Evolutionary conservation across 2,888 invertebrate species (phyloP).

Genomic region (Dysmachus trigonus): DNA sequence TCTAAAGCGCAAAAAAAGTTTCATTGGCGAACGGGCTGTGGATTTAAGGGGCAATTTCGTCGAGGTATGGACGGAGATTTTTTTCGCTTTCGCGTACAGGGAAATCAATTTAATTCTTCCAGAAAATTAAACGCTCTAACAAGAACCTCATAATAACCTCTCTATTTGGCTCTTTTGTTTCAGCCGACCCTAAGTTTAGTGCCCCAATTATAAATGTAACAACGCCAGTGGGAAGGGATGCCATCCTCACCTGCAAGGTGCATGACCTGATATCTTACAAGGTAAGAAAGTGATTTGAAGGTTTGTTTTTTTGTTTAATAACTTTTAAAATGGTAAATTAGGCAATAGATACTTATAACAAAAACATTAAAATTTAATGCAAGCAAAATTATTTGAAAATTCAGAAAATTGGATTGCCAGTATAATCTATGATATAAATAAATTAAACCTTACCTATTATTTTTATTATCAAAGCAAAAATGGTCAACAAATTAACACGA

Average conservation of each 20-base stretch:
- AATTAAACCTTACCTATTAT: too few relatives aligned
- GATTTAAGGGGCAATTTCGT: neutral
- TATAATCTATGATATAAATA: too few relatives aligned
- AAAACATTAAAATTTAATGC: too few relatives aligned
- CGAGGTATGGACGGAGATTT: neutral
- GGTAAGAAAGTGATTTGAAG: conserved; percentile 66
- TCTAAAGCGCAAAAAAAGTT: conserved; percentile 7
- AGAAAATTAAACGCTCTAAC: conserved; percentile 46
- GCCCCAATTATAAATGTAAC: conserved; percentile 85
- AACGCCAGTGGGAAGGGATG: conserved; percentile 84
- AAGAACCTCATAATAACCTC: conserved; percentile 25
- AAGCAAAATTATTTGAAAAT: too few relatives aligned
- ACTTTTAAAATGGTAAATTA: neutral
- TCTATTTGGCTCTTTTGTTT: conserved; percentile 58
- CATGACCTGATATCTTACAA: conserved; percentile 84
- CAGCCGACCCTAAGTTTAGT: conserved; percentile 83
- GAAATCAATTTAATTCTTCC: conserved; percentile 49
- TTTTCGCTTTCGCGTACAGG: neutral
- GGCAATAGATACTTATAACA: too few relatives aligned
- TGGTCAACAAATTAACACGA: too few relatives aligned
- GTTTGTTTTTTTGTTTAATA: neutral
- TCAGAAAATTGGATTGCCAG: too few relatives aligned
- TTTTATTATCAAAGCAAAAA: too few relatives aligned
- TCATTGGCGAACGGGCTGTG: neutral
- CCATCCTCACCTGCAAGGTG: conserved; percentile 81